Percentiles rank a stretch among this genome's conserved stretches.
These are phyloP conservation scores for Diarsia dahlii DNA, from an alignment of 2,888 invertebrate species.

Conservation along the genomic window DNA sequence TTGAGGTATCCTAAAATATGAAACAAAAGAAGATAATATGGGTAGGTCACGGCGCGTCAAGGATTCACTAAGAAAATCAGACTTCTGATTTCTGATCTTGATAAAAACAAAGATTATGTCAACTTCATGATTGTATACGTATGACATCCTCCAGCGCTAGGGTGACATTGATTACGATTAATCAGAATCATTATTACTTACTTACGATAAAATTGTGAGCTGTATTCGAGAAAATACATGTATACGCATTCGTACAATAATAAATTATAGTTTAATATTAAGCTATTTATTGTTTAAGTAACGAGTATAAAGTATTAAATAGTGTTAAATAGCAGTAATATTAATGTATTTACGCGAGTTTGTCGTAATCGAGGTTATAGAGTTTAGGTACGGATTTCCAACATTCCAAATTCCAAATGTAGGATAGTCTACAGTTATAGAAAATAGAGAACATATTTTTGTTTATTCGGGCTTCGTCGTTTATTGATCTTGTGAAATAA, in stretches of 20 bases:
- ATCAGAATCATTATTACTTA: conserved; percentile 53
- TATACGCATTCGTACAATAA: conserved; percentile 91
- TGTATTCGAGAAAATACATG: conserved; percentile 87
- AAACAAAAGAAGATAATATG: conserved; percentile 1
- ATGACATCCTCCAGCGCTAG: conserved; percentile 12
- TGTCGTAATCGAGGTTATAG: conserved; percentile 62
- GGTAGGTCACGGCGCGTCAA: conserved; percentile 34
- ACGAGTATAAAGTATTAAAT: conserved; percentile 79
- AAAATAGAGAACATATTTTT: conserved; percentile 30
- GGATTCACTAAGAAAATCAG: conserved; percentile 14
- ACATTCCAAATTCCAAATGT: conserved; percentile 73
- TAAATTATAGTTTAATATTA: conserved; percentile 83
- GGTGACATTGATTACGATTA: conserved; percentile 28
- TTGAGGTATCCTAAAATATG: neutral
- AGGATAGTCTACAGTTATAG: conserved; percentile 60
- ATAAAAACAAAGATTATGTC: conserved; percentile 18
- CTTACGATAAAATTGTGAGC: conserved; percentile 79
- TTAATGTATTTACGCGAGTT: conserved; percentile 77
- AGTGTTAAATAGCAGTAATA: conserved; percentile 69
- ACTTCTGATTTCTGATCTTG: neutral
- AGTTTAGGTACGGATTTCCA: conserved; percentile 58
- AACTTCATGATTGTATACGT: neutral
- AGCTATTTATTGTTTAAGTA: conserved; percentile 87
- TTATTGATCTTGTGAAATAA: conserved; percentile 22
- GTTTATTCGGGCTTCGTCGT: conserved; percentile 42